A percentile compares a stretch with the other conserved stretches of the same genome.
phyloP scores from a whole-genome alignment of 2,888 invertebrate genomes.

The Dysmachus trigonus region DNA sequence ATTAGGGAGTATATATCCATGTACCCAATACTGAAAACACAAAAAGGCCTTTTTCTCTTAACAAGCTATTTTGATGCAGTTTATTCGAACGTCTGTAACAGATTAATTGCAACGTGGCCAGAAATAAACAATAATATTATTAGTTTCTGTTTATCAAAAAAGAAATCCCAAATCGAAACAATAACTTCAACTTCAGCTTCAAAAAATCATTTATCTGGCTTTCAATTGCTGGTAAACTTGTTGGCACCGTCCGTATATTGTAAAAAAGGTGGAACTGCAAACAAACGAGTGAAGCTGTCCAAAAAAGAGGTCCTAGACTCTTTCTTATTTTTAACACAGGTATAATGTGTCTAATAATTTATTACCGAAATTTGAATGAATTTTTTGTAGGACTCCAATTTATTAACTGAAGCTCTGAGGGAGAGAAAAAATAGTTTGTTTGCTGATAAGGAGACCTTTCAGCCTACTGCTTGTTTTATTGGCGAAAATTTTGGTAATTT shows the following conservation, averaged over 20 bases:
- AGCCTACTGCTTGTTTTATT: background rate
- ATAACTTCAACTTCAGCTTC: background rate
- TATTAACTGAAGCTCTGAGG: background rate
- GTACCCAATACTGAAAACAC: background rate
- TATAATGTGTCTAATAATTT: background rate
- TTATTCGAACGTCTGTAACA: background rate
- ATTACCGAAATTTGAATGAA: background rate
- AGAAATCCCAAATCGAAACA: background rate
- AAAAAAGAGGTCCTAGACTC: background rate
- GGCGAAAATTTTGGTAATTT: background rate
- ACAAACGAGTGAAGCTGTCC: background rate
- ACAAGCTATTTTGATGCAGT: background rate
- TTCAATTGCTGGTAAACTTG: background rate
- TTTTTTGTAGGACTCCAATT: background rate
- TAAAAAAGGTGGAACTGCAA: background rate
- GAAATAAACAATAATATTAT: background rate
- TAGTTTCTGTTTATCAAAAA: background rate
- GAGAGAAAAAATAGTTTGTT: background rate
- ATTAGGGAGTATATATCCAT: background rate
- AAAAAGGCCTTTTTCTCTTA: background rate
- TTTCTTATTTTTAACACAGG: background rate
- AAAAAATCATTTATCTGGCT: background rate
- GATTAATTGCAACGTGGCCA: background rate
- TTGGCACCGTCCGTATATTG: background rate
- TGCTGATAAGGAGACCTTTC: background rate